Conservation (phyloP, 2,888 invertebrate species). For the Caenorhabditis doughertyi region DNA sequence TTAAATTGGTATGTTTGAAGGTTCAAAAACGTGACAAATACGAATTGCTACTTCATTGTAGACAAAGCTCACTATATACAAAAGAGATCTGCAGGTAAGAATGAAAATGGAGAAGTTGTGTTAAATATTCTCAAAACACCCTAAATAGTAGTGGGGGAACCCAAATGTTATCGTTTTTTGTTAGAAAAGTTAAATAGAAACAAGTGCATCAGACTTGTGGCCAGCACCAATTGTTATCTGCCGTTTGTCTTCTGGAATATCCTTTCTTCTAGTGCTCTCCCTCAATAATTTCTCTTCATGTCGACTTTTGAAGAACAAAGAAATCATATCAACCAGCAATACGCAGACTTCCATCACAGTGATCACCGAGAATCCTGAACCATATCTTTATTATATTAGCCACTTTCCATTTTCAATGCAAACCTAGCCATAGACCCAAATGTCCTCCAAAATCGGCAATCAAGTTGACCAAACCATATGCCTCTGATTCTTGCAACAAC, state of each 20-base stretch:
- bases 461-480: constrained; percentile 74
- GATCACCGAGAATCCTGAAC: constrained; percentile 77
- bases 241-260: constrained; percentile 37
- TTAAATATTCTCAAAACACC: constrained; percentile 14
- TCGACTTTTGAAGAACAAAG: constrained; percentile 58
- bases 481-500: constrained; percentile 74
- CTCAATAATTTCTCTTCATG: constrained; percentile 58
- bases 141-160: constrained; percentile 14
- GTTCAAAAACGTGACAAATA: too few relatives aligned
- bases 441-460: constrained; percentile 78
- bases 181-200: constrained; percentile 41
- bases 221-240: constrained; percentile 38
- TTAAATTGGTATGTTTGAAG: too few relatives aligned
- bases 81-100: constrained; percentile 28
- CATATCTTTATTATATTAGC: too few relatives aligned
- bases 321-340: constrained; percentile 67
- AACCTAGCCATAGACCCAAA: constrained; percentile 76
- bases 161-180: not conserved
- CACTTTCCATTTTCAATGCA: not conserved
- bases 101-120: constrained; percentile 21
- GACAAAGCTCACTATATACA: constrained; percentile 47
- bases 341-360: constrained; percentile 81
- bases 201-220: constrained; percentile 55
- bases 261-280: constrained; percentile 43
- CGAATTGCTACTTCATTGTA: not conserved